phyloP scores from a whole-genome alignment of 1,140 invertebrate species.

The Octopus sinensis region DNA sequence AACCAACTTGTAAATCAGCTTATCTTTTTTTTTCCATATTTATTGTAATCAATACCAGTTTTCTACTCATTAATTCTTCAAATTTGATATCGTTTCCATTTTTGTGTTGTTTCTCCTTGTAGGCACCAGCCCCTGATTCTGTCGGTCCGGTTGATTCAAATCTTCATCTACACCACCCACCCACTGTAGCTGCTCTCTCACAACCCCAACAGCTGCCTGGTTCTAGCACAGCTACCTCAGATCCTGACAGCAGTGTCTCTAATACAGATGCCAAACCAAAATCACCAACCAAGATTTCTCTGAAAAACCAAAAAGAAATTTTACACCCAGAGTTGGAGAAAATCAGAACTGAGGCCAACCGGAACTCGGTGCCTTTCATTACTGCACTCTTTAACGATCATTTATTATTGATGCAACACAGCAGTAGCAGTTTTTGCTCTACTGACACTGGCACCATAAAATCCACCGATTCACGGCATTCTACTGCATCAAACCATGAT shows the following conservation, averaged over 20 bases:
- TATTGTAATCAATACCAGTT: too few species aligned
- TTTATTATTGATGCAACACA: constrained; percentile 36
- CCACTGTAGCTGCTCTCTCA: too few species aligned
- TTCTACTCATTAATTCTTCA: too few species aligned
- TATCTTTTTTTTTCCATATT: too few species aligned
- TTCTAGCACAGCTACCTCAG: not conserved
- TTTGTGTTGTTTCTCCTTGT: too few species aligned
- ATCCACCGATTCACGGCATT: constrained; percentile 44
- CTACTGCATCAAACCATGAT: constrained; percentile 37
- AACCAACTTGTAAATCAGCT: too few species aligned
- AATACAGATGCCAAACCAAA: constrained; percentile 5
- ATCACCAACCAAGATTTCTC: constrained; percentile 31
- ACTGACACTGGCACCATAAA: constrained; percentile 46
- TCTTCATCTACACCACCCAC: too few species aligned
- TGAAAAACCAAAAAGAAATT: constrained; percentile 41
- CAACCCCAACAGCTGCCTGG: not conserved
- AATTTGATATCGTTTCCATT: too few species aligned
- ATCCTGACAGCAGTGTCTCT: not conserved
- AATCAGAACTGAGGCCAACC: constrained; percentile 42
- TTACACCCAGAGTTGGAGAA: constrained; percentile 50
- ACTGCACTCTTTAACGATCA: constrained; percentile 49
- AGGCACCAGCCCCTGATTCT: too few species aligned
- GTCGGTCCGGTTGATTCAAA: too few species aligned
- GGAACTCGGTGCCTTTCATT: constrained; percentile 46
- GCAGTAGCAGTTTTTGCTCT: constrained; percentile 28